Evolutionary conservation across 2,888 invertebrate species (phyloP).

Genomic region (Eristalis pertinax): DNA sequence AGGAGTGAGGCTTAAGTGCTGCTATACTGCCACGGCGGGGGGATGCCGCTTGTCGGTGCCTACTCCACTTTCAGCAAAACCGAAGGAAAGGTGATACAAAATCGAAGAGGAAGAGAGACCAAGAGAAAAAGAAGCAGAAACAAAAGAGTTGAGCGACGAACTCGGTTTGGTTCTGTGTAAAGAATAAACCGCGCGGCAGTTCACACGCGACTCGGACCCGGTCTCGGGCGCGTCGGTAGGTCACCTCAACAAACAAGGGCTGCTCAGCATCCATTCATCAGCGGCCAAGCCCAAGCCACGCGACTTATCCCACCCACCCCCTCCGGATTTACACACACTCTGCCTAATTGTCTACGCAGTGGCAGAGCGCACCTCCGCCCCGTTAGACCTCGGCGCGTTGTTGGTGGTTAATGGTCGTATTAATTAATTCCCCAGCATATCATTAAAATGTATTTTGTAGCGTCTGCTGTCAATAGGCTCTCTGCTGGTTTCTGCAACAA

Average conservation of each 20-base stretch:
- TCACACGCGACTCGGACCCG: not conserved
- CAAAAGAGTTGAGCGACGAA: conserved; percentile 49
- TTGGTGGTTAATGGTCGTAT: conserved; percentile 50
- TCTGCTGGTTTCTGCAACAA: conserved; percentile 26
- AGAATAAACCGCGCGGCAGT: conserved; percentile 34
- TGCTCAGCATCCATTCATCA: not conserved
- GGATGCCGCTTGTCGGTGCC: not conserved
- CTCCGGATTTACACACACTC: conserved; percentile 18
- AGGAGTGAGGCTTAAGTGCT: conserved; percentile 57
- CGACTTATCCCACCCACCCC: not conserved
- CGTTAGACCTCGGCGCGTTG: not conserved
- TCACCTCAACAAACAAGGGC: not conserved
- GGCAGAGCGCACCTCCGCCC: not conserved
- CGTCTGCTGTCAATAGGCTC: conserved; percentile 43
- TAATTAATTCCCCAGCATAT: conserved; percentile 63
- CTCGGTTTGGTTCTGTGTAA: conserved; percentile 47
- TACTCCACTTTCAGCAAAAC: conserved; percentile 38
- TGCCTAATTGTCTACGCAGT: conserved; percentile 35
- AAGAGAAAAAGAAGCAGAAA: too few relatives aligned
- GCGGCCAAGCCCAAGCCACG: not conserved
- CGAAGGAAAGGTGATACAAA: too few relatives aligned
- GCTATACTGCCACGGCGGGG: conserved; percentile 31
- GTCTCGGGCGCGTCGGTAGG: not conserved
- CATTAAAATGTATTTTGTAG: conserved; percentile 65
- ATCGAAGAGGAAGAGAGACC: too few relatives aligned